Conservation (phyloP, 2,113 vertebrate genomes). For the Solea senegalensis region DNA sequence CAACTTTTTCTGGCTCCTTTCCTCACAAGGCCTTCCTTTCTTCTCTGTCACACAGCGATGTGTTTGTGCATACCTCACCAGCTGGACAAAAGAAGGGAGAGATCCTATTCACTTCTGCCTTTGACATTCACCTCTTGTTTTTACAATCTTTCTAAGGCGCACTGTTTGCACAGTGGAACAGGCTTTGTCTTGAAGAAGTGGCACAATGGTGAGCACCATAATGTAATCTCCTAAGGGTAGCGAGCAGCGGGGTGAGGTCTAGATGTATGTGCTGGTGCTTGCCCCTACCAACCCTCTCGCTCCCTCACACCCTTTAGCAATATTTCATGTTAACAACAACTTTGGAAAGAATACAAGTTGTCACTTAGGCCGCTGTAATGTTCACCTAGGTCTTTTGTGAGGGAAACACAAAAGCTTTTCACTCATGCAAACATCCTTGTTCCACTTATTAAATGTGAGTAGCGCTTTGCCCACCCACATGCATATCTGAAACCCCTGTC, state of each 20-base stretch:
- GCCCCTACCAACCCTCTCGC: constrained; percentile 52
- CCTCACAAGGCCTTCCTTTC: constrained; percentile 70
- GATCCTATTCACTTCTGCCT: constrained; percentile 72
- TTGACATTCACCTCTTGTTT: constrained; percentile 78
- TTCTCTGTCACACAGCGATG: constrained; percentile 73
- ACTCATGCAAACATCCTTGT: constrained; percentile 65
- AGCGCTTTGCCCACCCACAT: constrained; percentile 55
- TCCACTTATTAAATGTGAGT: constrained; percentile 39
- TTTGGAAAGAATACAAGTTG: constrained; percentile 61
- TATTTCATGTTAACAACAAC: constrained; percentile 63
- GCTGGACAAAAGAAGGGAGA: constrained; percentile 65
- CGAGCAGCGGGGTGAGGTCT: constrained; percentile 60
- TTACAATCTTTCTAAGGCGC: constrained; percentile 72
- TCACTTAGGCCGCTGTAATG: constrained; percentile 58
- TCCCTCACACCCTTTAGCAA: constrained; percentile 36
- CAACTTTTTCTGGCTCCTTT: constrained; percentile 60
- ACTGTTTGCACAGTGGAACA: constrained; percentile 71
- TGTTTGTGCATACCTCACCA: constrained; percentile 76
- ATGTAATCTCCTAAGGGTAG: constrained; percentile 73
- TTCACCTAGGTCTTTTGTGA: constrained; percentile 59
- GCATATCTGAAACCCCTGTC: constrained; percentile 5
- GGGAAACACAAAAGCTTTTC: constrained; percentile 62
- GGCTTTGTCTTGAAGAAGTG: constrained; percentile 72
- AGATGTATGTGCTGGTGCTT: constrained; percentile 73
- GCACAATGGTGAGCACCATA: constrained; percentile 67